A percentile compares a stretch with the other conserved stretches of the same genome.
Evolutionary conservation across 2,113 vertebrate genomes (phyloP).

Genomic region (Hippocampus comes): DNA sequence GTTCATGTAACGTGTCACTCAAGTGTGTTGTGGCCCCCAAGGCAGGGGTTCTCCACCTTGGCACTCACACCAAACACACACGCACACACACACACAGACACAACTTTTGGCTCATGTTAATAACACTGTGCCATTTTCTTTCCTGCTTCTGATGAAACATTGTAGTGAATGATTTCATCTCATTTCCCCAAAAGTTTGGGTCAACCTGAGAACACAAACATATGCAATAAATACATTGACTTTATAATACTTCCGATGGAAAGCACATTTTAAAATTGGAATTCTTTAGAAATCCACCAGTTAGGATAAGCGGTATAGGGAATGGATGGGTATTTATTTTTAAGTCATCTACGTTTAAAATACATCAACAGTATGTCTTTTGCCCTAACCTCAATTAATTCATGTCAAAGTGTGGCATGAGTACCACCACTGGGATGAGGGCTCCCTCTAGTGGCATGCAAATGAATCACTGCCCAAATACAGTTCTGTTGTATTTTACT

Average conservation of each 20-base stretch:
- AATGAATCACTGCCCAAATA: neutral
- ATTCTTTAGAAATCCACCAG: no score
- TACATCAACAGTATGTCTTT: no score
- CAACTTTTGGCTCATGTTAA: constrained; percentile 40
- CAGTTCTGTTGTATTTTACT: neutral
- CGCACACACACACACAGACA: constrained; percentile 21
- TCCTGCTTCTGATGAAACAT: constrained; percentile 46
- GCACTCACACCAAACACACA: constrained; percentile 34
- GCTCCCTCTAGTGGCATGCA: no score
- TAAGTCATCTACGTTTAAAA: no score
- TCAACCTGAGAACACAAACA: constrained; percentile 23
- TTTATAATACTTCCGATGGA: neutral
- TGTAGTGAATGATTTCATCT: constrained; percentile 41
- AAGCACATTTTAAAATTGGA: no score
- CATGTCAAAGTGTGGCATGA: neutral
- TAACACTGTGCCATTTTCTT: constrained; percentile 34
- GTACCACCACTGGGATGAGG: no score
- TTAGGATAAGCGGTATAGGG: no score
- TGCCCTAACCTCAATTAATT: no score
- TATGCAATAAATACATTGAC: constrained; percentile 11
- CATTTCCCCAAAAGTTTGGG: constrained; percentile 36
- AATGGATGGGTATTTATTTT: no score
- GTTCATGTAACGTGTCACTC: constrained; percentile 59
- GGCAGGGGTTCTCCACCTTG: constrained; percentile 65
- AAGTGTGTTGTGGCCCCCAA: constrained; percentile 53